Conservation (phyloP, 2,888 invertebrate species). For the Caenorhabditis sinica region DNA sequence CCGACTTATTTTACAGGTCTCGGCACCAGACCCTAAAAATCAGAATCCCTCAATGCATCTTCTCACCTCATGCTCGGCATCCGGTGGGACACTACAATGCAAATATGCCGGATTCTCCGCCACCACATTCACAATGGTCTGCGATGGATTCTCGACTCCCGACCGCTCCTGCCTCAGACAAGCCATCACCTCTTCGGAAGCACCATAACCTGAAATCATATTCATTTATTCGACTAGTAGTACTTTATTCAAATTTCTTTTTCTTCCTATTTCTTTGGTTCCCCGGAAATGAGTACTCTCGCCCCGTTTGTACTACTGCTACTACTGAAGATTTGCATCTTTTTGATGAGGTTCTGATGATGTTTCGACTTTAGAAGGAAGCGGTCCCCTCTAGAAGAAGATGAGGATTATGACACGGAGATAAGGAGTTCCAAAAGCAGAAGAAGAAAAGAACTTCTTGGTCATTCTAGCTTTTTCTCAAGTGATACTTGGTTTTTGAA, state of each 20-base stretch:
- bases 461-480: conserved; percentile 9
- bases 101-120: conserved; percentile 81
- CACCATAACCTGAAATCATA: conserved; percentile 32
- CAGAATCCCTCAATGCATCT: no score
- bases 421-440: conserved; percentile 1
- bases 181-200: conserved; percentile 70
- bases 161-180: conserved; percentile 75
- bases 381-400: background rate
- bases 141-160: conserved; percentile 67
- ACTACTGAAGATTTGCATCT: conserved; percentile 14
- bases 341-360: background rate
- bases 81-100: conserved; percentile 79
- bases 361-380: background rate
- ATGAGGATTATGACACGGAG: conserved; percentile 1
- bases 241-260: conserved; percentile 3
- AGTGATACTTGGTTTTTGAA: conserved; percentile 14
- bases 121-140: conserved; percentile 71
- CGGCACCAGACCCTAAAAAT: no score
- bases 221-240: background rate
- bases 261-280: background rate
- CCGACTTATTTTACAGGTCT: no score
- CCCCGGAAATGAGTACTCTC: conserved; percentile 2
- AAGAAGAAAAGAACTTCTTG: background rate
- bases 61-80: conserved; percentile 63
- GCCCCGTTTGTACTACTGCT: background rate